Evolutionary conservation across 2,888 invertebrate genomes (phyloP).

Genomic region (Agrypnus murinus): DNA sequence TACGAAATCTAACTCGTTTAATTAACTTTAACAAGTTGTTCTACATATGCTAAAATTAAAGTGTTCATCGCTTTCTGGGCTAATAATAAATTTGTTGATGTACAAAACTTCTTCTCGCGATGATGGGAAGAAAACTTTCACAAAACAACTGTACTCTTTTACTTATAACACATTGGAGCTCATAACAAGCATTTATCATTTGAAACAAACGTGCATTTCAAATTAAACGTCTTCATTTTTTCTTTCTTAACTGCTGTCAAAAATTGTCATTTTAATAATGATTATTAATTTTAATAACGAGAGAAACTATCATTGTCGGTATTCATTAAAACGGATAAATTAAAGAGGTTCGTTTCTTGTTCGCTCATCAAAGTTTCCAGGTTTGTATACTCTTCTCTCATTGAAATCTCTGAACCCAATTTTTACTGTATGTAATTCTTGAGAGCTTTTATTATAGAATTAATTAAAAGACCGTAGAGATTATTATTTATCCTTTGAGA

Average conservation of each 20-base stretch:
- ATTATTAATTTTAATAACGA: too few relatives aligned
- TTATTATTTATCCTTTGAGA: too few relatives aligned
- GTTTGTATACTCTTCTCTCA: neutral
- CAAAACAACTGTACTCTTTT: conserved; percentile 30
- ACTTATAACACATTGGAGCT: conserved; percentile 4
- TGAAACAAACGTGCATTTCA: conserved; percentile 10
- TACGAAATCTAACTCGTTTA: conserved; percentile 1
- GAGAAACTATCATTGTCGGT: too few relatives aligned
- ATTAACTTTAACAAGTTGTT: conserved; percentile 36
- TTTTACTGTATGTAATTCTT: too few relatives aligned
- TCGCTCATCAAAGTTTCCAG: conserved; percentile 9
- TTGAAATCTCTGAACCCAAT: neutral
- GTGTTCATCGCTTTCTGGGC: conserved; percentile 21
- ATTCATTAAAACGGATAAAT: too few relatives aligned
- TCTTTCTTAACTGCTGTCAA: too few relatives aligned
- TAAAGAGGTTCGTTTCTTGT: neutral
- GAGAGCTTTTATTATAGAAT: too few relatives aligned
- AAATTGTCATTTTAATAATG: too few relatives aligned
- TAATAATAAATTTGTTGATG: conserved; percentile 28
- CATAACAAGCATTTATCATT: conserved; percentile 8
- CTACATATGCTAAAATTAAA: conserved; percentile 29
- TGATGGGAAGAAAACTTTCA: conserved; percentile 34
- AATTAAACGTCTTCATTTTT: conserved; percentile 20
- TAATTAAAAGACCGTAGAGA: too few relatives aligned
- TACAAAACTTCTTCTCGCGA: conserved; percentile 27